phyloP scores from a whole-genome alignment of 2,113 vertebrate species.

The Lathamus discolor region DNA sequence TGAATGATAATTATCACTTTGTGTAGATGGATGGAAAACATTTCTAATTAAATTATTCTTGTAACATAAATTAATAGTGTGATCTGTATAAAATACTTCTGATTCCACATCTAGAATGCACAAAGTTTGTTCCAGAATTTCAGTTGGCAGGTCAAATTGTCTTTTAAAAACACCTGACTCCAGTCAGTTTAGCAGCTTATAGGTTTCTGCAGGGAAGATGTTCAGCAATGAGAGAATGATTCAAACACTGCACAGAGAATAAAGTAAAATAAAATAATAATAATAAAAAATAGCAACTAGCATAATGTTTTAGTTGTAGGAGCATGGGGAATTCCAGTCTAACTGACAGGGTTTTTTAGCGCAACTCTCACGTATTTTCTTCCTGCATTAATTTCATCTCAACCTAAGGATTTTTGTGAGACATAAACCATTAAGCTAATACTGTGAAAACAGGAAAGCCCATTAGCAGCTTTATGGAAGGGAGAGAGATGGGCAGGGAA shows the following conservation, averaged over 20 bases:
- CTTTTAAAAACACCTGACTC: neutral
- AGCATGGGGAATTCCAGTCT: neutral
- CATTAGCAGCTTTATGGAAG: conserved; percentile 31
- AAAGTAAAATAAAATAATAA: neutral
- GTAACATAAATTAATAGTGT: conserved; percentile 20
- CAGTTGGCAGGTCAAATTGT: neutral
- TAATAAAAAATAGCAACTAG: neutral
- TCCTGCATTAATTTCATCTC: conserved; percentile 9
- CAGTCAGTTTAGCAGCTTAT: neutral
- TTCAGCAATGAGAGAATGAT: neutral
- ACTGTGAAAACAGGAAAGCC: conserved; percentile 4
- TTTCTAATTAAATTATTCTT: conserved; percentile 21
- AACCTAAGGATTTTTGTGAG: neutral
- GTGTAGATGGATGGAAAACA: conserved; percentile 1
- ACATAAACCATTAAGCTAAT: neutral
- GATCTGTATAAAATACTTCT: conserved; percentile 8
- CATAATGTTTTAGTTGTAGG: neutral
- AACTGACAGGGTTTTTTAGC: neutral
- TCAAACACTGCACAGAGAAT: neutral
- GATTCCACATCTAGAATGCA: neutral
- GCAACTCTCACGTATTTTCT: neutral
- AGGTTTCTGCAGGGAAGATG: neutral
- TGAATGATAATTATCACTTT: conserved; percentile 16
- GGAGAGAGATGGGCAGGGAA: neutral
- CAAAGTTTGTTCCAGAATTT: neutral